phyloP scores from a whole-genome alignment of 2,113 vertebrate species.

The Erythrolamprus reginae region DNA sequence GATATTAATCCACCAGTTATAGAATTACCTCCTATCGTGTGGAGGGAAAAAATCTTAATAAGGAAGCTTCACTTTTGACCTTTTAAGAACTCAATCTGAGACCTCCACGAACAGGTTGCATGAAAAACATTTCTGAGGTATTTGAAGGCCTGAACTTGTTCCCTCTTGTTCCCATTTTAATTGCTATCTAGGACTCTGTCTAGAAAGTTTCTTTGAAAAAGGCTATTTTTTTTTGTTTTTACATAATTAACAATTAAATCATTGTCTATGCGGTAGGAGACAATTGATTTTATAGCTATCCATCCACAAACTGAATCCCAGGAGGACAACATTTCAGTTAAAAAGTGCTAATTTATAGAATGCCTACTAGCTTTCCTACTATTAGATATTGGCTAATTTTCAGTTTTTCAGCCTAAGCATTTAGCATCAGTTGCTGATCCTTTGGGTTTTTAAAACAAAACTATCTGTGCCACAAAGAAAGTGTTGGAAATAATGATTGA shows the following conservation, averaged over 20 bases:
- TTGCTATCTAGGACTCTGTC: not conserved
- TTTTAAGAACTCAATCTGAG: not conserved
- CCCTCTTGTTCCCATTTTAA: not conserved
- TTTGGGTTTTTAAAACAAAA: not conserved
- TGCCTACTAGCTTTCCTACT: not conserved
- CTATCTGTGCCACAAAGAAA: not conserved
- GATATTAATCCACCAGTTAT: not conserved
- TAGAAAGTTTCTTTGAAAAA: not conserved
- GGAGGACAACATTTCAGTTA: rapidly evolving
- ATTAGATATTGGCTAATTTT: not conserved
- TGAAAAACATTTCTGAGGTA: not conserved
- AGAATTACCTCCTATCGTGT: not conserved
- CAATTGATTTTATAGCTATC: not conserved
- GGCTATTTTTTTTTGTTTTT: not conserved
- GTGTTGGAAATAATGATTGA: not conserved
- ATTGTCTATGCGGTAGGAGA: not conserved
- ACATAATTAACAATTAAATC: not conserved
- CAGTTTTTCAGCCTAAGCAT: not conserved
- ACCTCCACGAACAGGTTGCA: not conserved
- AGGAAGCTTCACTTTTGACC: not conserved
- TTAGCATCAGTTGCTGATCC: not conserved
- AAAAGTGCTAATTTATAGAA: not conserved
- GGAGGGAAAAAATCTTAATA: not conserved
- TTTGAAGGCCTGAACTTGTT: not conserved
- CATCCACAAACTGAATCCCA: not conserved